Evolutionary conservation across 2,888 invertebrate species (phyloP), one percentile per base, ranked within the genome.

Genomic region (Dioctria rufipes): DNA sequence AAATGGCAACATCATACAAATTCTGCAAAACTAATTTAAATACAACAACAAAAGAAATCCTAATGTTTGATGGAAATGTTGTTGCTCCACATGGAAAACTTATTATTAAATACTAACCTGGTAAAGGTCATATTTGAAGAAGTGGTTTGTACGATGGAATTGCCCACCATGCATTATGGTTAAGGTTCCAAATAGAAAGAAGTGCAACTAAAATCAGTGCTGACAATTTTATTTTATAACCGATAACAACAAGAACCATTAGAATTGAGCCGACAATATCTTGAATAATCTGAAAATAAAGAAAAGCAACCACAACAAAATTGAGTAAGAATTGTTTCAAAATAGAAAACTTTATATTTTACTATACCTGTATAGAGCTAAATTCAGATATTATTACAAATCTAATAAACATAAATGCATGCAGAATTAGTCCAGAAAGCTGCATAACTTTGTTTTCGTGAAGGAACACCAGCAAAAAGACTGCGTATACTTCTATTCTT

Each of bases 101-200:
- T 25, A 25, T 25, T 25, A 25, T 25, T 25, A 25, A 25, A 25
- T 25, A 25, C 25, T 25, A 25, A 25, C 25, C 25, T 25, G 25
- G 95, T 99, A 99, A 92, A 99, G 99, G 90, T 99, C 99, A 88
- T 99, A 99, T 92, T 99, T 99, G 85, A 99, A 94, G 91, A 99
- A 99, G 94, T 79, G 98, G 98, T 87, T 97, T 97, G 89, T 98
- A 96, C 5, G 95, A 92, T 3, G 98, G 98, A 88, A 99, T 95
- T 86, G 93, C 92, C 99, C 99, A 99, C 96, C 98, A 99, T 84
- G 98, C 96, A 89, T 99, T 99, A 90, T 98, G 96, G 90, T 98
- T 99, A 84, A 99, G 92, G 90, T 99, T 99, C 86, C 99, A 93
- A 65, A 94, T 91, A 3, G 94, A 92, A 77, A 99, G 92, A 90